Percentiles rank a stretch among this genome's conserved stretches.
These are phyloP conservation scores for Uloborus diversus DNA, from an alignment of 1,140 invertebrate genomes.

Conservation along the genomic window DNA sequence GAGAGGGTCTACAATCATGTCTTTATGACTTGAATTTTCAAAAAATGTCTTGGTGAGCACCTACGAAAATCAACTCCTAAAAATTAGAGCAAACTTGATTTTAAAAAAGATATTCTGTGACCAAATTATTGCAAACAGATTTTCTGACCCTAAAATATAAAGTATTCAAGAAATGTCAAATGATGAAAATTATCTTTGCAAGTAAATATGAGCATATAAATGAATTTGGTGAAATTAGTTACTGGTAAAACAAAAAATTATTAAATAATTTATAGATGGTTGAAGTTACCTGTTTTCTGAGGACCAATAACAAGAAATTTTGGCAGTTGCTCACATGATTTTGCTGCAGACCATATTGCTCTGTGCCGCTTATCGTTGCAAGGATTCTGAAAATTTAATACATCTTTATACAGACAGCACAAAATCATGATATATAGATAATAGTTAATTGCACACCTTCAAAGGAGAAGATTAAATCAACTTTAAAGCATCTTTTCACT, in stretches of 20 bases:
- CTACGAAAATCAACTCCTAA: too few species aligned
- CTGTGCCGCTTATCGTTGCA: slow-evolving; percentile 93
- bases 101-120: too few species aligned
- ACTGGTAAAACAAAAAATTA: neutral
- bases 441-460: too few species aligned
- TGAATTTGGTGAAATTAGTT: neutral
- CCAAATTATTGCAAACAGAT: too few species aligned
- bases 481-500: too few species aligned
- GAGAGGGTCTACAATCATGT: too few species aligned
- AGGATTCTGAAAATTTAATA: slow-evolving; percentile 87
- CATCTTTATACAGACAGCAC: too few species aligned
- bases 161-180: neutral
- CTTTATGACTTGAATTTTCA: too few species aligned
- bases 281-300: slow-evolving; percentile 86
- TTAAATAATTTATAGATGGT: neutral
- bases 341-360: slow-evolving; percentile 93
- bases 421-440: too few species aligned
- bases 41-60: too few species aligned
- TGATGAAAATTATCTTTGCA: neutral
- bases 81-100: too few species aligned
- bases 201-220: neutral
- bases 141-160: neutral
- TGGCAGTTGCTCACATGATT: slow-evolving; percentile 92
- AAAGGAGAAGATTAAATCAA: too few species aligned
- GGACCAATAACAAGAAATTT: slow-evolving; percentile 96